Evolutionary conservation across 1,140 invertebrate species (phyloP).

Genomic region (Nixonia krombeini): DNA sequence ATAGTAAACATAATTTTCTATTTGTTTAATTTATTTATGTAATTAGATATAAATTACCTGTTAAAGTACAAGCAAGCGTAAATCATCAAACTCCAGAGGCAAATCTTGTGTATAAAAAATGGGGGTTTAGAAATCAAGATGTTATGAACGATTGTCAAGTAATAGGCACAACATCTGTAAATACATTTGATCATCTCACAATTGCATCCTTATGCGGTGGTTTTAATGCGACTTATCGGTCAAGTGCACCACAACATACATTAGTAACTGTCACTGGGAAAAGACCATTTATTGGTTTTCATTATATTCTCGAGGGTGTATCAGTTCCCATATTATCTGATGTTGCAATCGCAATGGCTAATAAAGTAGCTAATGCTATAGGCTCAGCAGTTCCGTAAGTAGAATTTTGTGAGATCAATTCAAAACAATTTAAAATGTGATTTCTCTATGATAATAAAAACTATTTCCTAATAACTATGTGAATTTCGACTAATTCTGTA

Average conservation of each 20-base stretch:
- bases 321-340: conserved; percentile 82
- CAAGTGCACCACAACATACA: conserved; percentile 82
- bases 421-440: no score
- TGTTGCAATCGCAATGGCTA: conserved; percentile 90
- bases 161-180: conserved; percentile 81
- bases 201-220: conserved; percentile 86
- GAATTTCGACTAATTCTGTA: no score
- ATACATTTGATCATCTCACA: conserved; percentile 89
- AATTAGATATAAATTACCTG: no score
- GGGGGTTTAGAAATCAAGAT: conserved; percentile 85
- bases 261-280: conserved; percentile 85
- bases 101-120: conserved; percentile 84
- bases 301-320: conserved; percentile 90
- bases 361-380: conserved; percentile 85
- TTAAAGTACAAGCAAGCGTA: conserved; percentile 81
- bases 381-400: conserved; percentile 84
- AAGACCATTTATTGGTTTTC: conserved; percentile 89
- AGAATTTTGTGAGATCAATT: no score
- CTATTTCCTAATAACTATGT: no score
- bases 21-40: no score
- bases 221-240: conserved; percentile 80
- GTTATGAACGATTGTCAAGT: conserved; percentile 83
- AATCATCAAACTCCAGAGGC: conserved; percentile 74
- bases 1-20: no score
- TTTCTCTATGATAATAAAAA: no score